Evolutionary conservation across 2,888 invertebrate genomes (phyloP).

Genomic region (Ypsolopha sequella): DNA sequence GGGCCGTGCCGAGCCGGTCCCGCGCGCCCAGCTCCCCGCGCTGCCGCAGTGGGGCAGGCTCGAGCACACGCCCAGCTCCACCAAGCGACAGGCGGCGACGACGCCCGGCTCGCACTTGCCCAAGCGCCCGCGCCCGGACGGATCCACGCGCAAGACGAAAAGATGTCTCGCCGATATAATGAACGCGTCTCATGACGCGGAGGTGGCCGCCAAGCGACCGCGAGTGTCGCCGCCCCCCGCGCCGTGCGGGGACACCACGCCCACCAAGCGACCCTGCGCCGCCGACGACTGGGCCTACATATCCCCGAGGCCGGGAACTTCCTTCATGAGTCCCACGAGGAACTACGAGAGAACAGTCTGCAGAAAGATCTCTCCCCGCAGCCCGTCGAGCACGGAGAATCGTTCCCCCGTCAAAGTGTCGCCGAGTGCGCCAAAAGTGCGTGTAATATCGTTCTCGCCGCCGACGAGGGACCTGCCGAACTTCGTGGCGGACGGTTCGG

Average conservation of each 20-base stretch:
- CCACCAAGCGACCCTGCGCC: neutral
- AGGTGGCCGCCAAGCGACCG: conserved; percentile 19
- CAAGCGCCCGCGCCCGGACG: conserved; percentile 5
- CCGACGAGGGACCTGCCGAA: conserved; percentile 82
- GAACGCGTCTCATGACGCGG: conserved; percentile 32
- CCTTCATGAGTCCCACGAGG: conserved; percentile 47
- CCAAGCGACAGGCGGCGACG: neutral
- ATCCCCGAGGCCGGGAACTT: conserved; percentile 26
- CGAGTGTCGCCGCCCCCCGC: conserved; percentile 3
- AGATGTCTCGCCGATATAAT: conserved; percentile 51
- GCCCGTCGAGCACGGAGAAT: conserved; percentile 14
- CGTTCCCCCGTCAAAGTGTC: conserved; percentile 26
- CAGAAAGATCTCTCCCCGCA: conserved; percentile 31
- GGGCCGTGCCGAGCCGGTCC: conserved; percentile 39
- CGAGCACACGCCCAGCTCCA: neutral
- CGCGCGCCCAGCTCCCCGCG: conserved; percentile 24
- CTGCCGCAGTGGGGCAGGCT: conserved; percentile 29
- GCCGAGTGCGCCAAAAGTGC: conserved; percentile 20
- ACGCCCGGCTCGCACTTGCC: conserved; percentile 22
- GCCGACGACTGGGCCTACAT: conserved; percentile 30
- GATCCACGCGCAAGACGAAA: conserved; percentile 31
- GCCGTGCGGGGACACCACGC: neutral
- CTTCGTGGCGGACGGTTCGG: conserved; percentile 80
- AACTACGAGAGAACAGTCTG: conserved; percentile 30
- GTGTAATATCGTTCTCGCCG: conserved; percentile 24